Evolutionary conservation across 2,113 vertebrate species (phyloP).

Genomic region (Psammodynastes pulverulentus): DNA sequence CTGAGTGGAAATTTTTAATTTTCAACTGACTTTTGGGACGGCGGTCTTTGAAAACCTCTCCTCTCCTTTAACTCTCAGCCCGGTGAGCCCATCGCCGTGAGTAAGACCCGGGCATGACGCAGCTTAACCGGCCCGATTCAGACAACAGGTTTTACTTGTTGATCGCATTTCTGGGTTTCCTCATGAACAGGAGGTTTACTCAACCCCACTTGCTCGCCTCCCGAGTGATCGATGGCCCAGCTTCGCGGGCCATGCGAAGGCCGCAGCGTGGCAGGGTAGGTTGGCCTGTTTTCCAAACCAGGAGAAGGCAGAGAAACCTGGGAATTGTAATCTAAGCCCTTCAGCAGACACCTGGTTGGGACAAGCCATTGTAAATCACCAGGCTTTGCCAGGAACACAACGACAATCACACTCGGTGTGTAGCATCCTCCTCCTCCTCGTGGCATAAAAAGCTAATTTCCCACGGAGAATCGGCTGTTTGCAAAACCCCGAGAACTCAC

Average conservation of each 20-base stretch:
- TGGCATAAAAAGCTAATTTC: neutral
- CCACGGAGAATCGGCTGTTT: neutral
- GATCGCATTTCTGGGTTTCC: neutral
- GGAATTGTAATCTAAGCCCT: neutral
- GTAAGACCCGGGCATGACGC: neutral
- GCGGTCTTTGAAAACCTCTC: neutral
- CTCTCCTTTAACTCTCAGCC: neutral
- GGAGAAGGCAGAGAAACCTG: neutral
- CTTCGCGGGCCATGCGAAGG: fast-evolving
- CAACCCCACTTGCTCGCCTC: neutral
- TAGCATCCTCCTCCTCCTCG: neutral
- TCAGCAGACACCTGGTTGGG: neutral
- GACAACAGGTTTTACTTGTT: neutral
- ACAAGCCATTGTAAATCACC: neutral
- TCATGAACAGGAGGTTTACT: neutral
- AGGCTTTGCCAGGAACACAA: neutral
- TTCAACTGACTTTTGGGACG: neutral
- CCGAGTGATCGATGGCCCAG: neutral
- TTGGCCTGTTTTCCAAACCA: neutral
- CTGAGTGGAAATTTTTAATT: neutral
- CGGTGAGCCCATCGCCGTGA: neutral
- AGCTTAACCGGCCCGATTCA: neutral
- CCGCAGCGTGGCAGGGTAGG: neutral
- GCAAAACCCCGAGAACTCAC: neutral
- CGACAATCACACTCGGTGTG: neutral